phyloP scores from a whole-genome alignment of 2,888 invertebrate genomes.

The Eupithecia centaureata region DNA sequence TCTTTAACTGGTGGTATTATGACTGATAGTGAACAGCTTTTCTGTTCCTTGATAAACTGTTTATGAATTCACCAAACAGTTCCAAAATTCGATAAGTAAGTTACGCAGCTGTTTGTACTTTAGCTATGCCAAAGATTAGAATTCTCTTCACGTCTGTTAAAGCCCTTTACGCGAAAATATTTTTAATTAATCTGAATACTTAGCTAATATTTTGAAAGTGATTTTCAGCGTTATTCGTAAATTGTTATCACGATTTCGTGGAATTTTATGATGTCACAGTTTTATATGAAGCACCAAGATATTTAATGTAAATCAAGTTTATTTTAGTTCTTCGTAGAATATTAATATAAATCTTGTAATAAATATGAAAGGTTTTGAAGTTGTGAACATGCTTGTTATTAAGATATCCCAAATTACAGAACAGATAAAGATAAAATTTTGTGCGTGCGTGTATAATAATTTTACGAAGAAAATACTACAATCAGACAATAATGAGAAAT shows the following conservation, averaged over 20 bases:
- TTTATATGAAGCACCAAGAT: background rate
- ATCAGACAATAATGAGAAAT: too few relatives aligned
- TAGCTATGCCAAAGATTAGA: conserved; percentile 46
- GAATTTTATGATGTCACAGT: background rate
- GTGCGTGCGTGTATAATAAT: too few relatives aligned
- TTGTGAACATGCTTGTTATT: too few relatives aligned
- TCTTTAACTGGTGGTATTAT: too few relatives aligned
- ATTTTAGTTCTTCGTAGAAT: background rate
- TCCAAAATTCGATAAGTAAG: background rate
- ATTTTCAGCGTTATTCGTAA: conserved; percentile 27
- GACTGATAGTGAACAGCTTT: too few relatives aligned
- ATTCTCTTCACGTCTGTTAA: conserved; percentile 57
- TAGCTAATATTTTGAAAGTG: conserved; percentile 39
- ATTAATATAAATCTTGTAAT: background rate
- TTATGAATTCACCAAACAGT: too few relatives aligned
- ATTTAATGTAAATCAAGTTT: background rate
- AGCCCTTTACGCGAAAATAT: conserved; percentile 54
- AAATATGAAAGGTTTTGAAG: background rate
- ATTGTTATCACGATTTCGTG: conserved; percentile 26
- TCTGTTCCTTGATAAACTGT: too few relatives aligned
- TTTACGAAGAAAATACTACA: too few relatives aligned
- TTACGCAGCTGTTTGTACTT: conserved; percentile 7
- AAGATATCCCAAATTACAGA: too few relatives aligned
- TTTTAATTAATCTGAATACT: conserved; percentile 61
- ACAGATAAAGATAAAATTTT: too few relatives aligned